These are phyloP conservation scores for Spermophilus dauricus DNA, from an alignment of 2,113 vertebrate genomes.

Conservation along the genomic window DNA sequence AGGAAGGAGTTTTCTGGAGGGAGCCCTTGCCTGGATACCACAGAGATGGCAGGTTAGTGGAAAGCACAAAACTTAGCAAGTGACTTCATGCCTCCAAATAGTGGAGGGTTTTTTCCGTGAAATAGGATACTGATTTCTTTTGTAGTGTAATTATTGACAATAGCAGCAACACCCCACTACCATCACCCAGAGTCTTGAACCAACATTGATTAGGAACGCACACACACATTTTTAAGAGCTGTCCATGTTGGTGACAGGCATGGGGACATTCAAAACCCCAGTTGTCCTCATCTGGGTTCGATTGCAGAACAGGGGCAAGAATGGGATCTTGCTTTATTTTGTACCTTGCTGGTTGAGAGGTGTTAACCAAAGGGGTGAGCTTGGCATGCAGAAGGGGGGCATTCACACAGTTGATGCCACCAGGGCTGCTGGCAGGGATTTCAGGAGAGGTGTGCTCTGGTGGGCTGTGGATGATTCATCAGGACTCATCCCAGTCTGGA, in stretches of 20 bases:
- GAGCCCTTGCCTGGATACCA: background rate
- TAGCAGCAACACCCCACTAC: background rate
- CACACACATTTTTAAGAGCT: background rate
- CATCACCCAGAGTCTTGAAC: background rate
- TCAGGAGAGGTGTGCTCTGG: background rate
- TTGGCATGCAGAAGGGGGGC: background rate
- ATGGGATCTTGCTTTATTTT: background rate
- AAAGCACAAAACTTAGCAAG: background rate
- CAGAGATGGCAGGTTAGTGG: background rate
- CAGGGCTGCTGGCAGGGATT: background rate
- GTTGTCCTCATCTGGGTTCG: background rate
- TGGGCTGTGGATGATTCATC: background rate
- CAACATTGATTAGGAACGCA: background rate
- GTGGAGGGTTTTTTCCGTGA: background rate
- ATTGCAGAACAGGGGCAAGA: rapidly evolving
- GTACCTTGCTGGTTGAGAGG: background rate
- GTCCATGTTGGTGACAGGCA: background rate
- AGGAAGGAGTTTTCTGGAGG: background rate
- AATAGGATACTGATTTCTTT: background rate
- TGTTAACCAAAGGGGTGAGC: background rate
- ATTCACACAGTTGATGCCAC: background rate
- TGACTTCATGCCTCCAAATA: background rate
- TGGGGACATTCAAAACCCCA: background rate
- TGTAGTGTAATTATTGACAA: background rate
- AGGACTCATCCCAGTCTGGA: background rate